A percentile compares a stretch with the other conserved stretches of the same genome.
These are phyloP conservation scores for Pterocles burchelli DNA, from an alignment of 2,113 vertebrate species.

Conservation along the genomic window DNA sequence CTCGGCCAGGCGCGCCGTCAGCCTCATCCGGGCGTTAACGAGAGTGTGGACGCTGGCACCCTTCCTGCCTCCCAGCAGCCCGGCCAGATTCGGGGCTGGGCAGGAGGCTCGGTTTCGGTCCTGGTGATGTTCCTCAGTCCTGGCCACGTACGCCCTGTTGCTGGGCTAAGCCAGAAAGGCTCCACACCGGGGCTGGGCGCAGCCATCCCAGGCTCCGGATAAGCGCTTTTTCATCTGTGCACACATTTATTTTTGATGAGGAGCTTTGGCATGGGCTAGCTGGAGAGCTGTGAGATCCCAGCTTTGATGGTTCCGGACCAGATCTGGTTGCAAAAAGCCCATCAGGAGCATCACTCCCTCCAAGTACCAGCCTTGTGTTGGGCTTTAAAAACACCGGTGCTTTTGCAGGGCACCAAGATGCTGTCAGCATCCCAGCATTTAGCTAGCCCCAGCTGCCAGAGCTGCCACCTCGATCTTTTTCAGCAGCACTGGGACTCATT, in stretches of 20 bases:
- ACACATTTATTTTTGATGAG: not conserved
- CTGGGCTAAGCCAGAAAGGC: not conserved
- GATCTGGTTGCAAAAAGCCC: not conserved
- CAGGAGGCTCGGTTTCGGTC: not conserved
- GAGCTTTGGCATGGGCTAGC: not conserved
- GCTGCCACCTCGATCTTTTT: rapidly evolving
- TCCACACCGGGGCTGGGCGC: not conserved
- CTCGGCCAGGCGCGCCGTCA: not conserved
- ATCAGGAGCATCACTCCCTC: not conserved
- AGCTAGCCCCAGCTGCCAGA: not conserved
- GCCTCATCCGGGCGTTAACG: not conserved
- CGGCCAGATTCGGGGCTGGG: not conserved
- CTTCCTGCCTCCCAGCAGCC: not conserved
- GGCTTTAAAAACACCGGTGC: rapidly evolving
- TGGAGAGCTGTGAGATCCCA: not conserved
- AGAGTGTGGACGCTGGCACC: not conserved
- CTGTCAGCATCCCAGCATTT: not conserved
- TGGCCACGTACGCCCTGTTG: not conserved
- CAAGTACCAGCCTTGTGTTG: rapidly evolving
- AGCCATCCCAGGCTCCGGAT: not conserved
- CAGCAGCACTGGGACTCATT: not conserved
- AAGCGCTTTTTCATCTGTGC: not conserved
- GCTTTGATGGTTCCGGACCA: not conserved
- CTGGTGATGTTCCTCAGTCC: not conserved
- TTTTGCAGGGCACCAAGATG: rapidly evolving